These are phyloP conservation scores for Patiria pectinifera DNA, from an alignment of 53 echinoderm and acorn worm genomes.

Conservation along the genomic window DNA sequence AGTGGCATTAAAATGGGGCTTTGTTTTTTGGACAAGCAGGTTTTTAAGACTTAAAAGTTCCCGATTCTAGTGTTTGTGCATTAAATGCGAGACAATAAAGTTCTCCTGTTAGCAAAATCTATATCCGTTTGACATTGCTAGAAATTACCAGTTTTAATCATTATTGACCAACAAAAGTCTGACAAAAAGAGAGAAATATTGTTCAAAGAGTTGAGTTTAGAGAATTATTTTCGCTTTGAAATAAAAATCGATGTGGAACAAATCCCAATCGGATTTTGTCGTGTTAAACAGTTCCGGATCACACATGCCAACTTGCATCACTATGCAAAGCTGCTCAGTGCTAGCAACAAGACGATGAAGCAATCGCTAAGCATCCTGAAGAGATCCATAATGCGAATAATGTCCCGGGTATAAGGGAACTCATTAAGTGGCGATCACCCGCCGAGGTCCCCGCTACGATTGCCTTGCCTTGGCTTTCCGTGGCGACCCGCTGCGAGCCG, in stretches of 20 bases:
- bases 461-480: slow-evolving; percentile 47
- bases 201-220: background rate
- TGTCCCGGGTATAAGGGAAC: background rate
- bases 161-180: too few relatives aligned
- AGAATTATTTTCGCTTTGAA: background rate
- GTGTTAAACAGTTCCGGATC: background rate
- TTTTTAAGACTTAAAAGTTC: too few relatives aligned
- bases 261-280: background rate
- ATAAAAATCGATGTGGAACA: background rate
- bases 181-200: too few relatives aligned
- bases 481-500: slow-evolving; percentile 49
- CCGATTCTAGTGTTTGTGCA: too few relatives aligned
- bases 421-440: slow-evolving; percentile 20
- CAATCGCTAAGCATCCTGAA: background rate
- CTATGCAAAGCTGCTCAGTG: background rate
- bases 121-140: too few relatives aligned
- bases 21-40: too few relatives aligned
- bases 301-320: background rate
- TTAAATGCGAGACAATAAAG: too few relatives aligned
- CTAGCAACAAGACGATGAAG: background rate
- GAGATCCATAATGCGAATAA: background rate
- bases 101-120: too few relatives aligned
- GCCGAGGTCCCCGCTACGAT: slow-evolving; percentile 21
- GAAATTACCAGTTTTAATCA: background rate
- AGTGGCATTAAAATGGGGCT: too few relatives aligned